Evolutionary conservation across 1,140 invertebrate species (phyloP).

Genomic region (Drosophila neocordata): DNA sequence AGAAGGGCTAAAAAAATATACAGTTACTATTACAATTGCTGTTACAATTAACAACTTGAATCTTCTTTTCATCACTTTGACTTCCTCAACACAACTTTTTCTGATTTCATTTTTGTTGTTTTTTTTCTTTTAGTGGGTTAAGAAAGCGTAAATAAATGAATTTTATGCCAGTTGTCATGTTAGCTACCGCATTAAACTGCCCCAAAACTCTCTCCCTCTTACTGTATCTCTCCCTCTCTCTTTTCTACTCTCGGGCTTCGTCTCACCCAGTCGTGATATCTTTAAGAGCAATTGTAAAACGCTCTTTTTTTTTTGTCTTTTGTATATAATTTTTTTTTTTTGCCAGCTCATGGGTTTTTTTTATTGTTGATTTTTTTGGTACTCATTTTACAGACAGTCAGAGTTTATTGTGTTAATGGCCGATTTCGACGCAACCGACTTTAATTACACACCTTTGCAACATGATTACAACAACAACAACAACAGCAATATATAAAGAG

Average conservation of each 20-base stretch:
- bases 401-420: conserved; percentile 76
- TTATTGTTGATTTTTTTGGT: conserved; percentile 8
- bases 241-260: background rate
- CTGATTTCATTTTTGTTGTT: conserved; percentile 19
- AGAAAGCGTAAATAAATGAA: conserved; percentile 74
- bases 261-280: conserved; percentile 36
- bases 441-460: conserved; percentile 67
- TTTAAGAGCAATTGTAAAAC: conserved; percentile 47
- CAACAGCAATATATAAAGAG: background rate
- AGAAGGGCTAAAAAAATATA: background rate
- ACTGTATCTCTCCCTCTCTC: background rate
- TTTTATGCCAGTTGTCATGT: conserved; percentile 39
- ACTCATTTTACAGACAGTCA: conserved; percentile 42
- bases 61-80: conserved; percentile 26
- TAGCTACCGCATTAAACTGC: conserved; percentile 17
- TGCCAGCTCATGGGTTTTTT: conserved; percentile 51
- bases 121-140: conserved; percentile 36
- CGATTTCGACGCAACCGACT: conserved; percentile 58
- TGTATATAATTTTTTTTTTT: conserved; percentile 44
- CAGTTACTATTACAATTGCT: conserved; percentile 11
- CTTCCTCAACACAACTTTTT: conserved; percentile 24
- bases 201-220: background rate
- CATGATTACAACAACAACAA: conserved; percentile 39
- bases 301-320: conserved; percentile 25
- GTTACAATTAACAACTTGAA: conserved; percentile 45